Evolutionary conservation across 2,888 invertebrate species (phyloP).

Genomic region (Alviniconcha strummeri): DNA sequence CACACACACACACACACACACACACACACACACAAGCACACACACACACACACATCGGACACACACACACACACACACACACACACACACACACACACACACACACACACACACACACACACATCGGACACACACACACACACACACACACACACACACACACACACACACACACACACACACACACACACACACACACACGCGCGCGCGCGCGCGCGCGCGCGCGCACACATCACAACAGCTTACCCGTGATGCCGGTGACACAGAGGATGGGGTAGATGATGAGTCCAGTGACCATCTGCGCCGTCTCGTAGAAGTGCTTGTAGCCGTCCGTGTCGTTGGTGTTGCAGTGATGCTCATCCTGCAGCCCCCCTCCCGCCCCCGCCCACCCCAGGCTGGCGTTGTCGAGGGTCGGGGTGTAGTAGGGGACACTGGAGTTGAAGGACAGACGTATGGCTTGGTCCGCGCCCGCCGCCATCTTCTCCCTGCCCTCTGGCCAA

Average conservation of each 20-base stretch:
- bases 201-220: not conserved
- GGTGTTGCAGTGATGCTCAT: slow-evolving; percentile 1
- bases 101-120: no score
- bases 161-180: slow-evolving; percentile 3
- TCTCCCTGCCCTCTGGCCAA: not conserved
- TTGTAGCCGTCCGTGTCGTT: slow-evolving; percentile 45
- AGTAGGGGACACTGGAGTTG: slow-evolving; percentile 10
- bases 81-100: no score
- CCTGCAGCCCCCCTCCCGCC: not conserved
- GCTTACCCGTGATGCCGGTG: slow-evolving; percentile 50
- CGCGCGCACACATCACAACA: no score
- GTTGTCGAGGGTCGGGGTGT: not conserved
- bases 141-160: slow-evolving; percentile 2
- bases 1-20: no score
- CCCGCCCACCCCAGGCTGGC: not conserved
- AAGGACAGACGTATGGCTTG: slow-evolving; percentile 5
- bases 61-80: no score
- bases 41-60: no score
- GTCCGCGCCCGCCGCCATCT: not conserved
- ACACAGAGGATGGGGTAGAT: slow-evolving; percentile 65
- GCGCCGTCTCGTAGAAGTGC: slow-evolving; percentile 61
- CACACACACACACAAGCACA: no score
- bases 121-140: no score
- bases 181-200: slow-evolving; percentile 2
- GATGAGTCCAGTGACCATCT: slow-evolving; percentile 63